Evolutionary conservation across 2,113 vertebrate species (phyloP).

Genomic region (Addax nasomaculatus): DNA sequence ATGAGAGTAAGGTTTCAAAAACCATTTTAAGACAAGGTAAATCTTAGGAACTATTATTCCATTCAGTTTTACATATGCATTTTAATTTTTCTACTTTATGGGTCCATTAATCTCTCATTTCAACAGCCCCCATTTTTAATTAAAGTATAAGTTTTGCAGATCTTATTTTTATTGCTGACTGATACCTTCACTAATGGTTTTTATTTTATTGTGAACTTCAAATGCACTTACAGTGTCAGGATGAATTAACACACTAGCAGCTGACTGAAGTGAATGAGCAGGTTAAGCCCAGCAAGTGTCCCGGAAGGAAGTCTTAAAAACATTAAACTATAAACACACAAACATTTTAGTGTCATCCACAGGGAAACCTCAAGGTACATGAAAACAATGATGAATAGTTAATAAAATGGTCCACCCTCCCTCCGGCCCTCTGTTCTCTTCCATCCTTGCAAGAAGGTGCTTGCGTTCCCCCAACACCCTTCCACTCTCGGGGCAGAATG

Average conservation of each 20-base stretch:
- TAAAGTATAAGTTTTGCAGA: constrained; percentile 23
- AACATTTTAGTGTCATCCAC: constrained; percentile 52
- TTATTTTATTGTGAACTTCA: constrained; percentile 71
- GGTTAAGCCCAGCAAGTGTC: constrained; percentile 57
- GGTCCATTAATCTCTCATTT: constrained; percentile 42
- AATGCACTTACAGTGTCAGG: constrained; percentile 50
- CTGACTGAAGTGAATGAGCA: constrained; percentile 62
- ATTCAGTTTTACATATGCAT: constrained; percentile 17
- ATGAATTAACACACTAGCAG: constrained; percentile 55
- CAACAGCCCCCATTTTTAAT: constrained; percentile 28
- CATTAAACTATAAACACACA: constrained; percentile 56
- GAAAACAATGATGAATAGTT: background rate
- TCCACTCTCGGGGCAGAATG: background rate
- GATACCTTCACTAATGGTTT: constrained; percentile 59
- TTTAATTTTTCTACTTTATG: constrained; percentile 37
- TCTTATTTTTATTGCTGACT: constrained; percentile 63
- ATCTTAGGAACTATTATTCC: background rate
- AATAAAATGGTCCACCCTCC: background rate
- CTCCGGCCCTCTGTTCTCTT: background rate
- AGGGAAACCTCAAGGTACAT: constrained; percentile 39
- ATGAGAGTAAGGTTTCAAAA: background rate
- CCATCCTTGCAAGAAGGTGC: background rate
- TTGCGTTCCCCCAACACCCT: rapidly evolving
- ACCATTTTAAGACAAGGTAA: background rate
- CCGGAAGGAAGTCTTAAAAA: constrained; percentile 62